These are phyloP conservation scores for Sardina pilchardus DNA, from an alignment of 2,113 vertebrate genomes.

Conservation along the genomic window DNA sequence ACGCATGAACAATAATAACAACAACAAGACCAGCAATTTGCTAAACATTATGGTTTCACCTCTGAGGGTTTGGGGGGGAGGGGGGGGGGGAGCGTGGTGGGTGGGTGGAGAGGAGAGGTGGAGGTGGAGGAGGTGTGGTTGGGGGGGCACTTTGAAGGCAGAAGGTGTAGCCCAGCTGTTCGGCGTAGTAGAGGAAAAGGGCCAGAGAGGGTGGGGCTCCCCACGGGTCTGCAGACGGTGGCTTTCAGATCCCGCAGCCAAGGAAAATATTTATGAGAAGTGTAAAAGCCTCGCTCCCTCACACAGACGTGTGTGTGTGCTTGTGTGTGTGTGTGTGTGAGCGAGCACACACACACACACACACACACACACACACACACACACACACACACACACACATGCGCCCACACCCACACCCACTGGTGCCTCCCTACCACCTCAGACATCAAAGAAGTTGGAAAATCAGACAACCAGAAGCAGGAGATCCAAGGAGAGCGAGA, in stretches of 20 bases:
- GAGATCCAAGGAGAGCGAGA: slow-evolving; percentile 30
- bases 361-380: neutral
- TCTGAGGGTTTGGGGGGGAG: neutral
- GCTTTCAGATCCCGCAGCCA: slow-evolving; percentile 43
- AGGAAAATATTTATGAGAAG: slow-evolving; percentile 60
- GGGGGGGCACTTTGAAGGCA: neutral
- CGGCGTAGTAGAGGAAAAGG: neutral
- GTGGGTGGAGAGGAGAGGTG: neutral
- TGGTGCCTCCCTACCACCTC: slow-evolving; percentile 41
- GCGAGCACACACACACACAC: neutral
- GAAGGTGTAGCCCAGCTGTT: slow-evolving; percentile 18
- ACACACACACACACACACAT: neutral
- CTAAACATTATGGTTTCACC: neutral
- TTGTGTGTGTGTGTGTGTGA: too few relatives aligned
- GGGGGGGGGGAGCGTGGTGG: neutral
- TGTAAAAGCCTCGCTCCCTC: slow-evolving; percentile 34
- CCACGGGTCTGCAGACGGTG: neutral
- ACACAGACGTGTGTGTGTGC: too few relatives aligned
- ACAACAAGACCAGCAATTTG: neutral
- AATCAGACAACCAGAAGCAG: slow-evolving; percentile 37
- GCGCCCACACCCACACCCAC: neutral
- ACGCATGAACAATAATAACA: neutral
- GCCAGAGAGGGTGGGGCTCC: neutral
- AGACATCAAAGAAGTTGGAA: slow-evolving; percentile 59
- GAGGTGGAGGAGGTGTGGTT: neutral